Conservation (phyloP, 2,888 invertebrate species). For the Esperia sulphurella region DNA sequence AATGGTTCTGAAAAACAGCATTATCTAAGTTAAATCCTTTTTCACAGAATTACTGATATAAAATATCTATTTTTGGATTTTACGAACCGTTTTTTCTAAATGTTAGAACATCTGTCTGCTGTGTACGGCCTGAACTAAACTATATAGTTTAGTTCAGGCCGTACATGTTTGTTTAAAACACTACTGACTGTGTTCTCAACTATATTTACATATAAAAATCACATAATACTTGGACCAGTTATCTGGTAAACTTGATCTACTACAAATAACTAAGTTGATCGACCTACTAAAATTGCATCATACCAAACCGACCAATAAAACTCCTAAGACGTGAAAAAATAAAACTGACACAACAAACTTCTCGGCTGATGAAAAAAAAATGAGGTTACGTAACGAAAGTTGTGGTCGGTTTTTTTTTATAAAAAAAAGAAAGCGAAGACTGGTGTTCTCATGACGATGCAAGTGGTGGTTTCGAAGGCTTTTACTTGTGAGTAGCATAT, state of each 20-base stretch:
- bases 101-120: no score
- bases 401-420: constrained; percentile 15
- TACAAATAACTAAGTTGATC: constrained; percentile 17
- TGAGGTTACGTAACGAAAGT: constrained; percentile 34
- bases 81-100: no score
- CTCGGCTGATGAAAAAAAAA: constrained; percentile 17
- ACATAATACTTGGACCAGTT: no score
- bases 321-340: constrained; percentile 14
- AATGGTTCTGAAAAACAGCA: no score
- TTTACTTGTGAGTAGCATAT: not conserved
- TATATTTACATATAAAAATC: no score
- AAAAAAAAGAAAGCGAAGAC: constrained; percentile 21
- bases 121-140: no score
- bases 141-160: no score
- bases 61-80: no score
- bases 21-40: no score
- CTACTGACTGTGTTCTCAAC: no score
- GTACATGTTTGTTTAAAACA: no score
- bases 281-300: constrained; percentile 41
- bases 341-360: constrained; percentile 14
- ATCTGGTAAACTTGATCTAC: not conserved
- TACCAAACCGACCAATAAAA: constrained; percentile 15
- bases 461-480: not conserved
- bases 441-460: not conserved
- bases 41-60: no score